Evolutionary conservation across 2,888 invertebrate species (phyloP).

Genomic region (Abscondita cerata): DNA sequence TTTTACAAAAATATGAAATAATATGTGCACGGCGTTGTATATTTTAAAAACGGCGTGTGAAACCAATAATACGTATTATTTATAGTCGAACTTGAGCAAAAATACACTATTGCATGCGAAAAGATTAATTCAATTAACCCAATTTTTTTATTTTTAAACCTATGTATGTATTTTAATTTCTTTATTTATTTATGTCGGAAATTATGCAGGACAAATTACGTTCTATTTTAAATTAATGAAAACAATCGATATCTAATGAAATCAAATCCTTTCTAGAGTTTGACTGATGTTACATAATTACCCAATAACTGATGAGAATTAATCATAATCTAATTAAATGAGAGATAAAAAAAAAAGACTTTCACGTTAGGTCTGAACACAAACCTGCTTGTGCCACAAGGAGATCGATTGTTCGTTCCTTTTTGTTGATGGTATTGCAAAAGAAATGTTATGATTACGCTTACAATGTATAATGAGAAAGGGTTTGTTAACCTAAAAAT

Average conservation of each 20-base stretch:
- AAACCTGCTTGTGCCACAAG: not conserved
- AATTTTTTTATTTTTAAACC: no score
- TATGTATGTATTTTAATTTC: no score
- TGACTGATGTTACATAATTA: constrained; percentile 19
- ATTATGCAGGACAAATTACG: constrained; percentile 34
- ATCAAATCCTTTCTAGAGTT: constrained; percentile 21
- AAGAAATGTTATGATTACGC: no score
- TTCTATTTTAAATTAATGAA: constrained; percentile 27
- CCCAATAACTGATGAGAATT: constrained; percentile 14
- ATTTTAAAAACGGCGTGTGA: constrained; percentile 22
- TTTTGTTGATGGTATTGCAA: no score
- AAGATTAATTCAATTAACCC: constrained; percentile 27
- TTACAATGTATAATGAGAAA: no score
- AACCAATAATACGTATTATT: constrained; percentile 20
- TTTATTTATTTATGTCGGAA: no score
- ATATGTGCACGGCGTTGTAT: constrained; percentile 6
- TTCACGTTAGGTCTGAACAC: constrained; percentile 9
- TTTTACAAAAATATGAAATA: constrained; percentile 13
- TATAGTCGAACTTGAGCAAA: constrained; percentile 17
- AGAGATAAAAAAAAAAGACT: constrained; percentile 10
- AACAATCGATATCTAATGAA: constrained; percentile 25
- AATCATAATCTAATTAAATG: constrained; percentile 1
- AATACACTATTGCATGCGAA: constrained; percentile 17
- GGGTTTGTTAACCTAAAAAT: constrained; percentile 34
- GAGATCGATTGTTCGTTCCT: no score